Evolutionary conservation across 2,888 invertebrate genomes (phyloP).

Genomic region (Abscondita cerata): DNA sequence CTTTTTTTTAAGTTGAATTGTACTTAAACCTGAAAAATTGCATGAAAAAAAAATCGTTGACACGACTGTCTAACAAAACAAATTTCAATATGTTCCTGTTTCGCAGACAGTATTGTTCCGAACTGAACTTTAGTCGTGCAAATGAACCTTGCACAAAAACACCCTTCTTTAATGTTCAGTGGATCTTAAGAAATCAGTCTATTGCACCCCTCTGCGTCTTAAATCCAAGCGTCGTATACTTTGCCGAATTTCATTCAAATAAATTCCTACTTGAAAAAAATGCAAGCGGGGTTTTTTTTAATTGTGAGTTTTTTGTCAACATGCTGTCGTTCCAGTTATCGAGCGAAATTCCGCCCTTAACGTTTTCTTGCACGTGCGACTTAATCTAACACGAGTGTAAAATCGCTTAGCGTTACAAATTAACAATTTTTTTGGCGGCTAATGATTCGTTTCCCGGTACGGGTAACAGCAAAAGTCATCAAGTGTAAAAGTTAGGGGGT

Average conservation of each 20-base stretch:
- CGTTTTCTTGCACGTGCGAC: conserved; percentile 4
- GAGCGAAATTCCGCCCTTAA: conserved; percentile 14
- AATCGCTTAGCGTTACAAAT: neutral
- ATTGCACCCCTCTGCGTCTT: conserved; percentile 24
- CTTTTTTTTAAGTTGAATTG: neutral
- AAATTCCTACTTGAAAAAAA: no score
- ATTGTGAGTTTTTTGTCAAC: neutral
- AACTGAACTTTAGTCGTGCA: conserved; percentile 26
- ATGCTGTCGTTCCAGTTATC: no score
- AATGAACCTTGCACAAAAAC: conserved; percentile 35
- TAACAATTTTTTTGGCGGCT: no score
- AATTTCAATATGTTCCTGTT: conserved; percentile 34
- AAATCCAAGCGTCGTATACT: conserved; percentile 14
- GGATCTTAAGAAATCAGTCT: conserved; percentile 33
- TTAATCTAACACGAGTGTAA: conserved; percentile 5
- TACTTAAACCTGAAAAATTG: conserved; percentile 5
- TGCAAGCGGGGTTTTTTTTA: neutral
- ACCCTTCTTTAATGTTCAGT: conserved; percentile 28
- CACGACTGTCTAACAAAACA: conserved; percentile 16
- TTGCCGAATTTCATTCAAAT: neutral
- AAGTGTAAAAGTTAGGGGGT: no score
- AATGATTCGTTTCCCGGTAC: no score
- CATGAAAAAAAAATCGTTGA: conserved; percentile 11
- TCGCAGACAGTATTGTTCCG: conserved; percentile 35
- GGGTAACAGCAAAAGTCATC: no score